These are phyloP conservation scores for Magallana angulata DNA, from an alignment of 1,140 invertebrate genomes.

Conservation along the genomic window DNA sequence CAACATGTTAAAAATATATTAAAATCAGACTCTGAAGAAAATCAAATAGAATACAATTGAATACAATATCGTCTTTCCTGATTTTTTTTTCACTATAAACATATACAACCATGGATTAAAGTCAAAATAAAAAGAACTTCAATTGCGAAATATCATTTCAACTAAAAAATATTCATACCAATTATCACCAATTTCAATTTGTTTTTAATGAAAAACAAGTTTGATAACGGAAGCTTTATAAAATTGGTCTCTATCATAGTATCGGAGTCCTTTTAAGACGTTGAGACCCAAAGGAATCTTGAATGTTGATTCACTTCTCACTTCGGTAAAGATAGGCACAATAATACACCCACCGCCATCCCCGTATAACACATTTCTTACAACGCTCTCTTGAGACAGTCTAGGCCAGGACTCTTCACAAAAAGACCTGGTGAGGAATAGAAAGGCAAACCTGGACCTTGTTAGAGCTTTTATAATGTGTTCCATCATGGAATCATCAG, in stretches of 20 bases:
- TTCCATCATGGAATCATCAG: background rate
- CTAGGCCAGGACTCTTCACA: slow-evolving; percentile 3
- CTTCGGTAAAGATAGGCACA: background rate
- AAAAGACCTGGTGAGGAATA: background rate
- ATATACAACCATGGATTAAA: too few species aligned
- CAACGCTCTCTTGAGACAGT: background rate
- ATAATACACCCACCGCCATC: background rate
- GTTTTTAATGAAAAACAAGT: background rate
- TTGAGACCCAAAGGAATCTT: slow-evolving; percentile 1
- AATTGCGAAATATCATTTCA: too few species aligned
- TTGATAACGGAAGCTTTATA: background rate
- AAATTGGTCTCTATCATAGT: background rate
- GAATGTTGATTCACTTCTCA: background rate
- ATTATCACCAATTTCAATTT: too few species aligned
- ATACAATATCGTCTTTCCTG: too few species aligned
- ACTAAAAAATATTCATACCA: too few species aligned
- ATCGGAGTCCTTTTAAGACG: slow-evolving; percentile 17
- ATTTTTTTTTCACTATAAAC: too few species aligned
- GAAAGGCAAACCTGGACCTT: background rate
- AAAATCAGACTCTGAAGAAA: too few species aligned
- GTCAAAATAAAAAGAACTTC: too few species aligned
- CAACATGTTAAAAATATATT: too few species aligned
- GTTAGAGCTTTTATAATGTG: background rate
- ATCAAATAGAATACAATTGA: too few species aligned
- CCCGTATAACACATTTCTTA: background rate